A percentile compares a stretch with the other conserved stretches of the same genome.
Conservation (phyloP, 1,140 invertebrate genomes). For the Rhopalosiphum padi region DNA sequence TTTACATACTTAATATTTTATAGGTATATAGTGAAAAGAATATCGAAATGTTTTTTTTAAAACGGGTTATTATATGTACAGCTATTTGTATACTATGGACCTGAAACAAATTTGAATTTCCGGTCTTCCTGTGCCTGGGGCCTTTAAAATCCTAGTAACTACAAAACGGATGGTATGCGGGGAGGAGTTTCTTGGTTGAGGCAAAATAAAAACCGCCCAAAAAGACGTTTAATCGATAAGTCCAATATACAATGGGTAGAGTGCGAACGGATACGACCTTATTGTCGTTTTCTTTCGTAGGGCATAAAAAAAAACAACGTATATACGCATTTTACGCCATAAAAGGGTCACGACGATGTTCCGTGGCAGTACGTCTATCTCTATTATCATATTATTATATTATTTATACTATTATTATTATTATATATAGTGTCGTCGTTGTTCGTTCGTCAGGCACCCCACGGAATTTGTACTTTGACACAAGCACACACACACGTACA, state of each 20-base stretch:
- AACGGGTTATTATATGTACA: neutral
- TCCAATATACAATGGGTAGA: neutral
- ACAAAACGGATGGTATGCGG: neutral
- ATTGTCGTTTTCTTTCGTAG: neutral
- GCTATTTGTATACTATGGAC: neutral
- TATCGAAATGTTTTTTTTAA: neutral
- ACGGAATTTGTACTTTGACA: neutral
- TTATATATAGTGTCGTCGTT: neutral
- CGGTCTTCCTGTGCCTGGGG: neutral
- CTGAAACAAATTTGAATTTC: conserved; percentile 17
- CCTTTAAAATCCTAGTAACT: neutral
- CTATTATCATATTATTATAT: neutral
- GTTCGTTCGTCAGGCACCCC: neutral
- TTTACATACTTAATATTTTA: neutral
- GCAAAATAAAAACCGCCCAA: neutral
- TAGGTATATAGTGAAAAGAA: neutral
- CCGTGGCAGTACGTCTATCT: neutral
- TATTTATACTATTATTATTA: neutral
- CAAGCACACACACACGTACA: neutral
- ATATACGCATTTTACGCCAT: neutral
- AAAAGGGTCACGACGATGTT: neutral
- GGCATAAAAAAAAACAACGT: neutral
- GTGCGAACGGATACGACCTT: neutral
- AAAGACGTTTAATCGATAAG: conserved; percentile 33
- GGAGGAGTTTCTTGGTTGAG: neutral